These are phyloP conservation scores for Hylomyscus alleni DNA, from an alignment of 2,797 vertebrate species.

Conservation along the genomic window DNA sequence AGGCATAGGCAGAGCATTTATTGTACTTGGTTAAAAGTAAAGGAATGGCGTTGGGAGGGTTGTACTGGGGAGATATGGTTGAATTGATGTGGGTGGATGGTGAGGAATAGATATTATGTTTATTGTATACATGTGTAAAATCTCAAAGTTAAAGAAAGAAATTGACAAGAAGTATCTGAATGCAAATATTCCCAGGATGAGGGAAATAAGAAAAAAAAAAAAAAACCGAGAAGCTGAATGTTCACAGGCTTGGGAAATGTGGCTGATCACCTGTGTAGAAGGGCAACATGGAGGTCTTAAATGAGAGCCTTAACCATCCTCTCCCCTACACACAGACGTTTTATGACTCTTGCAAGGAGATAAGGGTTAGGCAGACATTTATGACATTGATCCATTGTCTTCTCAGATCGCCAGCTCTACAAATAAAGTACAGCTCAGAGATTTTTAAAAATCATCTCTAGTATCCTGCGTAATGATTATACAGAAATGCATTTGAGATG, in stretches of 20 bases:
- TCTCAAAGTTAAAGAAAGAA: neutral
- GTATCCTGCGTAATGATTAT: neutral
- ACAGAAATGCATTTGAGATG: constrained; percentile 18
- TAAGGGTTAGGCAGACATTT: neutral
- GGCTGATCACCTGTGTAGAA: neutral
- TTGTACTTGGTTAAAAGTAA: neutral
- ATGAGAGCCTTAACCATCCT: too few relatives aligned
- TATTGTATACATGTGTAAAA: neutral
- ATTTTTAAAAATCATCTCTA: neutral
- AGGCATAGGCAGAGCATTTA: neutral
- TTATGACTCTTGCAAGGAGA: neutral
- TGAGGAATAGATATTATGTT: neutral
- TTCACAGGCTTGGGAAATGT: neutral
- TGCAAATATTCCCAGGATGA: neutral
- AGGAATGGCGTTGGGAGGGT: too few relatives aligned
- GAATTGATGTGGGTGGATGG: neutral
- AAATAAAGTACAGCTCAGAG: neutral
- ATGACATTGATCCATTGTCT: neutral
- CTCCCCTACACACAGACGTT: neutral
- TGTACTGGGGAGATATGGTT: neutral
- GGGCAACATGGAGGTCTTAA: neutral
- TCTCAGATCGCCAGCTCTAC: neutral
- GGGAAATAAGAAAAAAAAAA: neutral
- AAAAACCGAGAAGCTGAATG: fast-evolving
- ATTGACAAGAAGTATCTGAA: neutral